phyloP scores from a whole-genome alignment of 2,797 vertebrate species.

The Micromesistius poutassou region DNA sequence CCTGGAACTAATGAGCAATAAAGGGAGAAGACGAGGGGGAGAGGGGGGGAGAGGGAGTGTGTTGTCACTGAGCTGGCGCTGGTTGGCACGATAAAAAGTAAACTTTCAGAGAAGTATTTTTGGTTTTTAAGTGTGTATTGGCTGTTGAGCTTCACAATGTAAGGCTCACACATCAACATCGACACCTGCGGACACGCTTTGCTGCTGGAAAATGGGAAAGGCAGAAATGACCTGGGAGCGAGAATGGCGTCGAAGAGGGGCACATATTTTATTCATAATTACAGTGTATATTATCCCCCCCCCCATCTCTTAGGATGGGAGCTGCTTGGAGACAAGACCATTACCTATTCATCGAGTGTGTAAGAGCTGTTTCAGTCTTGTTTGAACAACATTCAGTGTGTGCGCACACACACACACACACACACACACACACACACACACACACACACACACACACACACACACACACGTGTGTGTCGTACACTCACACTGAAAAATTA shows the following conservation, averaged over 20 bases:
- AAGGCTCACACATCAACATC: no score
- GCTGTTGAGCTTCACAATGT: no score
- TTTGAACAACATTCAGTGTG: background rate
- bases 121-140: no score
- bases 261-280: slow-evolving; percentile 51
- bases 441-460: slow-evolving; percentile 9
- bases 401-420: slow-evolving; percentile 2
- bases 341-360: slow-evolving; percentile 24
- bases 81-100: no score
- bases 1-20: slow-evolving; percentile 43
- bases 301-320: slow-evolving; percentile 25
- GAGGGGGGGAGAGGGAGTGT: slow-evolving; percentile 16
- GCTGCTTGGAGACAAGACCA: slow-evolving; percentile 17
- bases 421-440: slow-evolving; percentile 14
- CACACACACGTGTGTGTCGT: slow-evolving; percentile 3
- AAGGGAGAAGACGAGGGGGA: no score
- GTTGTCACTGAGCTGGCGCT: no score
- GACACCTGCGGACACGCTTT: no score
- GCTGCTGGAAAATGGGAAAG: no score
- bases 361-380: slow-evolving; percentile 8
- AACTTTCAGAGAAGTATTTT: no score
- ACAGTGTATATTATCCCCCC: slow-evolving; percentile 48
- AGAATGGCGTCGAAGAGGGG: background rate
- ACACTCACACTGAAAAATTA: background rate
- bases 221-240: background rate